Base-by-base conservation (phyloP, 2,888 invertebrate species). In the Heliconius hortense region DNA sequence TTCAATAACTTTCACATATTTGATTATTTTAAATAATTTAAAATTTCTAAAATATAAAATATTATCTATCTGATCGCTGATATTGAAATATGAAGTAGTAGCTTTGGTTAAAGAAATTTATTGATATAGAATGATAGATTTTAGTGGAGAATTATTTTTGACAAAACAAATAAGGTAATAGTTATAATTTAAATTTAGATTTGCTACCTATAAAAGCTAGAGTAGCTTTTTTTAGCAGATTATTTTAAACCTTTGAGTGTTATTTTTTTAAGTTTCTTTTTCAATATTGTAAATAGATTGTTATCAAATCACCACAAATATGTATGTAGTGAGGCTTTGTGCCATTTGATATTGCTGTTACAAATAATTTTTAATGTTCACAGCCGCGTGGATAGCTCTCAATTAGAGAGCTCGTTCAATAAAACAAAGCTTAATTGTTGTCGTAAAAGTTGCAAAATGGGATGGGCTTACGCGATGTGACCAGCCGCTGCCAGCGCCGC, bases 391-490 rank as follows among this genome's bases (percentile, higher is more conserved):
- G 89, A 89, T 86, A 83, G 88, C 89, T 90, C 89, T 88, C 87
- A 80, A 84, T 87, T 84, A 76, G 88, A 86, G 87, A 89, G 84
- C 80, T 79, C 83, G 82, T 82, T 84, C 59, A 64, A 82, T 83
- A 86, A 90, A 92, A 93, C 93, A 92, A 92, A 93, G 94, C 94
- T 94, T 94, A 94, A 94, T 94, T 94, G 94, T 94, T 94, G 94
- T 94, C 93, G 94, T 90, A 90, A 93, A 79, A 87, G 78, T 90
- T 90, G 92, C 89, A 91, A 93, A 89, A 95, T 95, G 95, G 95
- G 95, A 95, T 95, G 95, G 95, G 95, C 95, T 95, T 95, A 95
- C 95, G 95, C 95, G 95, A 95, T 95, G 95, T 95, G 95, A 95
- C 95, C 95, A 95, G 94, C 94, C 95, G 95, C 95, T 94, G 95